A percentile compares a stretch with the other conserved stretches of the same genome.
Evolutionary conservation across 2,797 vertebrate genomes (phyloP).

Genomic region (Columba guinea): DNA sequence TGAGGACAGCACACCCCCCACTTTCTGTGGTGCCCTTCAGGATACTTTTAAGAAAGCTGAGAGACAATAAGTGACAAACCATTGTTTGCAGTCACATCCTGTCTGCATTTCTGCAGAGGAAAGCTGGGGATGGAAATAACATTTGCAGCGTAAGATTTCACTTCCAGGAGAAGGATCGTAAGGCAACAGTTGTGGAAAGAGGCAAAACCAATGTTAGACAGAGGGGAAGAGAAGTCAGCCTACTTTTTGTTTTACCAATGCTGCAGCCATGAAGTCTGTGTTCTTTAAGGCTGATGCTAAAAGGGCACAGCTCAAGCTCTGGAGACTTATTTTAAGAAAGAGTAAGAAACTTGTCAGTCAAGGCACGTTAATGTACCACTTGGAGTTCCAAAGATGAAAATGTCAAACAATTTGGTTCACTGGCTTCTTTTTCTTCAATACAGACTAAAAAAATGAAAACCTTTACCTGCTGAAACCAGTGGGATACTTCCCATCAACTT

Average conservation of each 20-base stretch:
- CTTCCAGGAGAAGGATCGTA: neutral
- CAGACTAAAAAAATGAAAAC: neutral
- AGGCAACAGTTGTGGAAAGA: neutral
- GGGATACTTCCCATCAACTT: neutral
- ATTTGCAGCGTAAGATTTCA: neutral
- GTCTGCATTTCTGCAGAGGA: neutral
- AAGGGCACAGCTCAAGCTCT: neutral
- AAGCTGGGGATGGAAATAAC: neutral
- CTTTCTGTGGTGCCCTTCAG: neutral
- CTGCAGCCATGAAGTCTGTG: neutral
- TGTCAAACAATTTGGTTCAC: neutral
- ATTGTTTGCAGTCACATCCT: neutral
- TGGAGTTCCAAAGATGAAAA: neutral
- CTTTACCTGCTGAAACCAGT: neutral
- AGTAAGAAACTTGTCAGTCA: neutral
- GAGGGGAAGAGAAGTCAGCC: neutral
- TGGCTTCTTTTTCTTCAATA: neutral
- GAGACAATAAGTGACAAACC: neutral
- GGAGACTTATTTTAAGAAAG: neutral
- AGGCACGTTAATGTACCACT: neutral
- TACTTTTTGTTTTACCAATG: neutral
- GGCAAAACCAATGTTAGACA: fast-evolving
- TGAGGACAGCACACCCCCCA: neutral
- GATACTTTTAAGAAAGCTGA: neutral
- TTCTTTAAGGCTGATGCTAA: neutral